phyloP scores from a whole-genome alignment of 2,888 invertebrate genomes.

The Cristatella mucedo region DNA sequence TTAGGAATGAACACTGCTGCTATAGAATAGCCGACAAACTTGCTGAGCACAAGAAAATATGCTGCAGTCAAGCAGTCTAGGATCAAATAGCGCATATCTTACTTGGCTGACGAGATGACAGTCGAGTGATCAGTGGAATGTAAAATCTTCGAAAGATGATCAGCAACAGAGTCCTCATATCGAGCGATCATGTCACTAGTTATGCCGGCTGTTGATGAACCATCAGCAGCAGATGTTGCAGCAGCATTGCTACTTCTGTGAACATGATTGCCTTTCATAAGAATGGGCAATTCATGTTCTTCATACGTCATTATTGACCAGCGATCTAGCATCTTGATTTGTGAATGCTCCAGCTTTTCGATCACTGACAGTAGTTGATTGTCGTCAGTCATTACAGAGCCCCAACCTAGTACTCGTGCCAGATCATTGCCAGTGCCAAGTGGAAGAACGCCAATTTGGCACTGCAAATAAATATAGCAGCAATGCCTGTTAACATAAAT shows the following conservation, averaged over 20 bases:
- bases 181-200: constrained; percentile 49
- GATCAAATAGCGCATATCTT: no score
- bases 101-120: constrained; percentile 57
- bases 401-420: constrained; percentile 86
- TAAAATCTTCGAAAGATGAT: constrained; percentile 67
- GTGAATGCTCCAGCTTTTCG: constrained; percentile 86
- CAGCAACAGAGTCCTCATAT: constrained; percentile 60
- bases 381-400: constrained; percentile 84
- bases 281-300: no score
- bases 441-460: constrained; percentile 79
- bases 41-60: no score
- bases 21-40: no score
- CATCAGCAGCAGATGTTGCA: no score
- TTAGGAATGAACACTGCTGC: no score
- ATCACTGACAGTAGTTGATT: constrained; percentile 75
- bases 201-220: no score
- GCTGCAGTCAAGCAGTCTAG: no score
- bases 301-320: constrained; percentile 88
- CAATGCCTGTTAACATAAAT: no score
- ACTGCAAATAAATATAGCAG: constrained; percentile 21
- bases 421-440: constrained; percentile 91
- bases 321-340: constrained; percentile 71
- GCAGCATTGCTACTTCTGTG: no score
- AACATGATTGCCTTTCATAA: no score
- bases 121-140: constrained; percentile 60